Percentiles rank a stretch among this genome's conserved stretches.
phyloP scores from a whole-genome alignment of 2,888 invertebrate species.

The Tolmerus cingulatus region DNA sequence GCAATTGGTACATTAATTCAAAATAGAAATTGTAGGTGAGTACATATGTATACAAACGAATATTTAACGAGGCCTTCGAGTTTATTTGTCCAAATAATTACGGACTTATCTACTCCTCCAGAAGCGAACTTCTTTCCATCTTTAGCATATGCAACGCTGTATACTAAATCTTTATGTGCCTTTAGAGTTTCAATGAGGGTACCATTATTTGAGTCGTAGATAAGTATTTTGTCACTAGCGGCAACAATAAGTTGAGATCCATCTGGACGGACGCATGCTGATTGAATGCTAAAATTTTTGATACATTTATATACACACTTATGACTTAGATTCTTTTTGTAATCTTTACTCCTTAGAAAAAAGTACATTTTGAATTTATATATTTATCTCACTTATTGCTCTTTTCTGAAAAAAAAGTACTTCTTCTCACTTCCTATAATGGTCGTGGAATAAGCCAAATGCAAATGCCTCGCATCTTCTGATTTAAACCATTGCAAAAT shows the following conservation, averaged over 20 bases:
- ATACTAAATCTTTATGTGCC: slow-evolving; percentile 95
- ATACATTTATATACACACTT: background rate
- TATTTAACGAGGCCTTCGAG: slow-evolving; percentile 96
- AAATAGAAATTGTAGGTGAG: background rate
- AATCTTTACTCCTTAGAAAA: too few relatives aligned
- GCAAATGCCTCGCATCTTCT: too few relatives aligned
- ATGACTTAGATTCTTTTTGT: too few relatives aligned
- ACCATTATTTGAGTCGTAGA: slow-evolving; percentile 93
- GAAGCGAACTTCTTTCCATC: slow-evolving; percentile 98
- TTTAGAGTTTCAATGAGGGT: slow-evolving; percentile 89
- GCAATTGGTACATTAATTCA: slow-evolving; percentile 18
- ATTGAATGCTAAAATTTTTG: slow-evolving; percentile 79
- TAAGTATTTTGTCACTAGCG: slow-evolving; percentile 92
- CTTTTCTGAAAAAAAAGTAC: too few relatives aligned
- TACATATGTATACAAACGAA: slow-evolving; percentile 70
- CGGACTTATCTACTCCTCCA: slow-evolving; percentile 95
- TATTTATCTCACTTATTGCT: too few relatives aligned
- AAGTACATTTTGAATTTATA: too few relatives aligned
- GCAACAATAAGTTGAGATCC: slow-evolving; percentile 93
- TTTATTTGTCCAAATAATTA: slow-evolving; percentile 97
- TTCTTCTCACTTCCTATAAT: too few relatives aligned
- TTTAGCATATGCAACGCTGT: slow-evolving; percentile 83
- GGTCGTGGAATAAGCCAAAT: too few relatives aligned
- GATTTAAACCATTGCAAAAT: too few relatives aligned
- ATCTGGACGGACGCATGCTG: slow-evolving; percentile 95